These are phyloP conservation scores for Aricia agestis DNA, from an alignment of 1,140 invertebrate genomes.

Conservation along the genomic window DNA sequence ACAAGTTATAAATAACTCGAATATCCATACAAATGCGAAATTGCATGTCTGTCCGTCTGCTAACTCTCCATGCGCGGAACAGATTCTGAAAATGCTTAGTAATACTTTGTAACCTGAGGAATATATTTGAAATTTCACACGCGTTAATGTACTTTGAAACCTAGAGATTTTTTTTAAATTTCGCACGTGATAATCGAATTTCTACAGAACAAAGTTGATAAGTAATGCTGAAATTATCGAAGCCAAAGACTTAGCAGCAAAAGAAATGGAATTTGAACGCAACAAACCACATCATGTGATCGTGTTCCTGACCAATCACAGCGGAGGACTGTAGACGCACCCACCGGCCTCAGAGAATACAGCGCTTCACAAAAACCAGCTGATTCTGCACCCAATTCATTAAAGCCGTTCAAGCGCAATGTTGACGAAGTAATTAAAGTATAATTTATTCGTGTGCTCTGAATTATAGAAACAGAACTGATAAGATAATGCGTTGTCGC, in stretches of 20 bases:
- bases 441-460: conserved; percentile 10
- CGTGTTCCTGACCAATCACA: conserved; percentile 35
- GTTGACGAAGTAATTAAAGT: neutral
- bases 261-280: conserved; percentile 1
- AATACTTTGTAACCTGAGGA: no score
- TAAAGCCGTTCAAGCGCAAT: conserved; percentile 7
- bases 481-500: conserved; percentile 6
- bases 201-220: neutral
- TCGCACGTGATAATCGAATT: no score
- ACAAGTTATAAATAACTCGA: neutral
- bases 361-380: conserved; percentile 16
- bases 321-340: conserved; percentile 35
- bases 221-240: neutral
- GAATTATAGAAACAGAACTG: conserved; percentile 2
- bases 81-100: no score
- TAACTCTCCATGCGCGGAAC: no score
- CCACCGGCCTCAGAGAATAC: conserved; percentile 22
- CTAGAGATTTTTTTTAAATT: no score
- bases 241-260: neutral
- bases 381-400: neutral
- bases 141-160: no score
- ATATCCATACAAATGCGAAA: neutral
- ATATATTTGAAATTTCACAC: no score
- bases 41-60: no score
- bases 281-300: conserved; percentile 37